phyloP scores from a whole-genome alignment of 2,888 invertebrate species.

The Trissoscelio sp. region DNA sequence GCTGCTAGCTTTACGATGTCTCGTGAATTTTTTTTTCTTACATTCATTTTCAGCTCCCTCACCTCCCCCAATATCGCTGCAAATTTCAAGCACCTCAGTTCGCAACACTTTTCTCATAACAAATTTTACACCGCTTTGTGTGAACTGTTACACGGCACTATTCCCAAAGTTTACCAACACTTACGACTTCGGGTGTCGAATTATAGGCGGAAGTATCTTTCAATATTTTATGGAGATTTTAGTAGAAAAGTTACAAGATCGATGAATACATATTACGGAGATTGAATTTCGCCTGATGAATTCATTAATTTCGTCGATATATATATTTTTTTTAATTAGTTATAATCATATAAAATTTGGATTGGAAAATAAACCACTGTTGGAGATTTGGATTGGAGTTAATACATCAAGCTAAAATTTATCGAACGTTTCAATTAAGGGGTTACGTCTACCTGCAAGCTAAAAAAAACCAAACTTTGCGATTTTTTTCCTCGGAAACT shows the following conservation, averaged over 20 bases:
- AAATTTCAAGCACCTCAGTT: not conserved
- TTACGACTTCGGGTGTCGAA: not conserved
- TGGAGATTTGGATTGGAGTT: too few species aligned
- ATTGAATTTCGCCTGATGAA: not conserved
- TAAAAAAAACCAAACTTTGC: too few species aligned
- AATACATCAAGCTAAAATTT: too few species aligned
- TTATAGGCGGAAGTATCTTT: not conserved
- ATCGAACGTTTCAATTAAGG: too few species aligned
- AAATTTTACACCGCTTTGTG: constrained; percentile 7
- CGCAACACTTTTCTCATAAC: constrained; percentile 15
- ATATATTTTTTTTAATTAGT: too few species aligned
- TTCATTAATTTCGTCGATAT: constrained; percentile 1
- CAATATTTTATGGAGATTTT: not conserved
- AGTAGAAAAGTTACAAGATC: not conserved
- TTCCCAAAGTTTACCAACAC: constrained; percentile 2
- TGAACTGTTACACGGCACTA: constrained; percentile 3
- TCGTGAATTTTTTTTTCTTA: constrained; percentile 23
- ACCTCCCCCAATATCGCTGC: constrained; percentile 6
- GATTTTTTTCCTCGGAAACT: too few species aligned
- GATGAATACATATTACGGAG: not conserved
- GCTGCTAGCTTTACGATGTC: constrained; percentile 28
- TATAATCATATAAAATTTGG: too few species aligned
- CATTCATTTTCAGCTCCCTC: constrained; percentile 21
- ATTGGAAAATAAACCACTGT: too few species aligned
- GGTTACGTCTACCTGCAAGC: too few species aligned